Percentiles rank a stretch among this genome's conserved stretches.
phyloP scores from a whole-genome alignment of 2,113 vertebrate genomes.

The Okapia johnstoni region DNA sequence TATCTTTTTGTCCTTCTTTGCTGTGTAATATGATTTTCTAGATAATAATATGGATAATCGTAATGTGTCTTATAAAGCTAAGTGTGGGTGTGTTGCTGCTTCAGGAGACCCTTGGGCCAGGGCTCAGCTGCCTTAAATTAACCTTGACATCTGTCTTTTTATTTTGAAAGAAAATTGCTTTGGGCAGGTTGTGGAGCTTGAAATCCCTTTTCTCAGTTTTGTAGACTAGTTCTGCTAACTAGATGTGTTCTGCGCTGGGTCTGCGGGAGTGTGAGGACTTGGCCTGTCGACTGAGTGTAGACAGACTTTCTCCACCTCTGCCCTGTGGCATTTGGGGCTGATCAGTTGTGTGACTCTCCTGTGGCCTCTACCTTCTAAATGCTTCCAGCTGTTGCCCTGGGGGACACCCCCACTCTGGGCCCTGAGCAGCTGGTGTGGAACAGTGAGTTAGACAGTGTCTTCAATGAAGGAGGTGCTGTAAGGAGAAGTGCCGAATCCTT shows the following conservation, averaged over 20 bases:
- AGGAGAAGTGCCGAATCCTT: neutral
- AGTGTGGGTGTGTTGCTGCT: neutral
- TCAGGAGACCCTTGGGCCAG: neutral
- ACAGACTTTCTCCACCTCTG: neutral
- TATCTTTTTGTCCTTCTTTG: neutral
- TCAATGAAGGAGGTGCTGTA: neutral
- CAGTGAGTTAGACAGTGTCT: fast-evolving
- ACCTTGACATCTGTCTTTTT: neutral
- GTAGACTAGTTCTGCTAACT: too few relatives aligned
- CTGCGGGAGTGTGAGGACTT: fast-evolving
- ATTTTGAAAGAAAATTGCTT: neutral
- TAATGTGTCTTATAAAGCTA: neutral
- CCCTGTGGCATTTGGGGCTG: neutral
- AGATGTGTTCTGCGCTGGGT: neutral
- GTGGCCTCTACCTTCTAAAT: neutral
- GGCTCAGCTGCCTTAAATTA: neutral
- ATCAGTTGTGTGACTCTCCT: neutral
- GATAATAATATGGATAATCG: fast-evolving
- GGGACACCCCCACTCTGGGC: neutral
- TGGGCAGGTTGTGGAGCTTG: neutral
- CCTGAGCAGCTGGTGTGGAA: neutral
- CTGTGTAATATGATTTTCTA: neutral
- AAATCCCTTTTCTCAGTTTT: neutral
- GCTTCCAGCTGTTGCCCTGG: neutral
- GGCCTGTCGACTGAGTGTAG: neutral